Base-by-base conservation (phyloP, 2,888 invertebrate species). In the Hypolimnas misippus region DNA sequence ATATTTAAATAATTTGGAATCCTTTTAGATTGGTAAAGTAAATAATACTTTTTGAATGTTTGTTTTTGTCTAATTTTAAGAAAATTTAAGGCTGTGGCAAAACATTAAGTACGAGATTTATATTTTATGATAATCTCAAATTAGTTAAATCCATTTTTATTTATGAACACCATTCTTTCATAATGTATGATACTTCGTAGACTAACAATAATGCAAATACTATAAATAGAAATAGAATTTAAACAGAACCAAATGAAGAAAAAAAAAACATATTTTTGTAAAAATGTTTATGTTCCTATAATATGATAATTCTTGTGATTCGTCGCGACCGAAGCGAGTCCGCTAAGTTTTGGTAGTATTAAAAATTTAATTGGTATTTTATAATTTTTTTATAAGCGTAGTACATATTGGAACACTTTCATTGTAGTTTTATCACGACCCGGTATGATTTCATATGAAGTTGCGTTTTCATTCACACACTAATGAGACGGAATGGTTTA, bases 231-330 rank as follows among this genome's bases (percentile, higher is more conserved):
- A 60, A 69, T 63, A 66, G 61, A 38, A 65, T 65, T 67, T 66
- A 77, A 74, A 80, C 78, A 79, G 78, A 79, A 83, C 80, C 86
- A 86, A 86, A 86, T 80, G 66, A 63, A 38, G 49, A 57, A 35
- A 50, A 54, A 55, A 75, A 76, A 76, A 70, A 74, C 76, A 81
- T 84, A 84, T 86, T 87, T 86, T 85, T 86, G 82, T 84, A 79
- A 75, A 65, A 74, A 73, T 70, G 66, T 76, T 80, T 81, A 82
- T 84, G 87, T 87, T 87, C 87, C 87, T 87, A 84, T 74, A 49
- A 49, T 49, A 76, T 74, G 73, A 72, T 73, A 73, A 76, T 72
- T 76, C 66, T 75, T 77, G 77, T 77, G 75, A 77, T 78, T 73
- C 69, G 49, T 49, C 14, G 66, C 71, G 72, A 69, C 66, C 70